These are phyloP conservation scores for Drosophila varians DNA, from an alignment of 1,140 invertebrate species.

Conservation along the genomic window DNA sequence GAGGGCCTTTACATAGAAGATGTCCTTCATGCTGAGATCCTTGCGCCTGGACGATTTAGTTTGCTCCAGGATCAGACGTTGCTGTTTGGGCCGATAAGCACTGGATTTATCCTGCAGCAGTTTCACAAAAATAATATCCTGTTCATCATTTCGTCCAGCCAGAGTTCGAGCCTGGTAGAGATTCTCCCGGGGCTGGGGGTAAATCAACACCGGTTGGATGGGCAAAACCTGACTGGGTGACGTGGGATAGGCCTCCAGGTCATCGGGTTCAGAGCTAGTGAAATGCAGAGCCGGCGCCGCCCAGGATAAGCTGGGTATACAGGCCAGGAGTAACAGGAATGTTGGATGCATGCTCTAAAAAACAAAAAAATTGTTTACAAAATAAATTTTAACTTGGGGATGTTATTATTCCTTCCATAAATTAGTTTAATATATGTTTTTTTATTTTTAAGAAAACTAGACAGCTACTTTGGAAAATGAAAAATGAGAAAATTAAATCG, in stretches of 20 bases:
- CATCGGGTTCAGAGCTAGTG: slow-evolving; percentile 8
- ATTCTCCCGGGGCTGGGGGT: slow-evolving; percentile 49
- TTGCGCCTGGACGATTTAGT: slow-evolving; percentile 29
- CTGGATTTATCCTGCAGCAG: slow-evolving; percentile 57
- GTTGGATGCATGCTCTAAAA: slow-evolving; percentile 7
- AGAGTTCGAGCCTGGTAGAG: slow-evolving; percentile 60
- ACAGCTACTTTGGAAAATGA: slow-evolving; percentile 13
- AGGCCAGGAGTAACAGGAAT: slow-evolving; percentile 4
- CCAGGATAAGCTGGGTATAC: slow-evolving; percentile 14
- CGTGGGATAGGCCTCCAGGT: slow-evolving; percentile 49
- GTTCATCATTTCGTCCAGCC: slow-evolving; percentile 39
- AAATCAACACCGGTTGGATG: slow-evolving; percentile 71
- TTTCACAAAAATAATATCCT: slow-evolving; percentile 74
- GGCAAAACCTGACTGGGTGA: slow-evolving; percentile 66
- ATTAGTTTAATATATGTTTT: no score
- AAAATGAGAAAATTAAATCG: slow-evolving; percentile 12
- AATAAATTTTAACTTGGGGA: no score
- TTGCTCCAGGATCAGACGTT: slow-evolving; percentile 40
- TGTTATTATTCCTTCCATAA: no score
- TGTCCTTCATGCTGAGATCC: slow-evolving; percentile 63
- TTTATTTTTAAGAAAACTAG: neutral
- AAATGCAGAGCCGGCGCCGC: slow-evolving; percentile 33
- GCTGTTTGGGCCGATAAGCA: slow-evolving; percentile 67
- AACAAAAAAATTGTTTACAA: no score
- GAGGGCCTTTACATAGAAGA: slow-evolving; percentile 75